phyloP scores from a whole-genome alignment of 2,113 vertebrate genomes.

The Cavia porcellus region DNA sequence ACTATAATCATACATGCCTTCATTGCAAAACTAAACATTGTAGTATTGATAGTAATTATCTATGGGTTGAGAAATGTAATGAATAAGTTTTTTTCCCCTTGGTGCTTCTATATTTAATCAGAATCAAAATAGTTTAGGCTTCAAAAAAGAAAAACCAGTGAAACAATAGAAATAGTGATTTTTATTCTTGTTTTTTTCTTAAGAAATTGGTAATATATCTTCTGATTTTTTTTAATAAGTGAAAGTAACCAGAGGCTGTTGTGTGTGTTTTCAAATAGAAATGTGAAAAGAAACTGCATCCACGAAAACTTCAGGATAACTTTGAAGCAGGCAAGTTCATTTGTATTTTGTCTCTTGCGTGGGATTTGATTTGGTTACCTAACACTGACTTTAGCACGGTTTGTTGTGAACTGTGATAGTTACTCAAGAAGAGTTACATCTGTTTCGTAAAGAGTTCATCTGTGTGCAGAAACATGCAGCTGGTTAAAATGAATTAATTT shows the following conservation, averaged over 20 bases:
- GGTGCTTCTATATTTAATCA: background rate
- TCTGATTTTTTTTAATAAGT: constrained; percentile 34
- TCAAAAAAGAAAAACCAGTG: background rate
- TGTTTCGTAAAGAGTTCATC: background rate
- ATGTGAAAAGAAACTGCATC: constrained; percentile 94
- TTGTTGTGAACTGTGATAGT: background rate
- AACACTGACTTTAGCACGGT: background rate
- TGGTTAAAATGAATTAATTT: constrained; percentile 2
- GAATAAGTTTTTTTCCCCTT: background rate
- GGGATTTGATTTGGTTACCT: background rate
- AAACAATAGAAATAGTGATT: background rate
- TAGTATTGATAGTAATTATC: background rate
- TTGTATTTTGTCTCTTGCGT: constrained; percentile 19
- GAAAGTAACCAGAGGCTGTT: constrained; percentile 63
- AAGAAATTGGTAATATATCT: constrained; percentile 28
- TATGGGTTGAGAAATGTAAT: background rate
- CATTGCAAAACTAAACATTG: background rate
- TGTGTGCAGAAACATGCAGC: background rate
- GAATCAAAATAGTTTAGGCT: background rate
- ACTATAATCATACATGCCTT: background rate
- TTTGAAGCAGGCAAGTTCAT: constrained; percentile 92
- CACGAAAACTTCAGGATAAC: constrained; percentile 94
- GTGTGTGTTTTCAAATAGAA: constrained; percentile 88
- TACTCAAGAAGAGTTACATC: background rate
- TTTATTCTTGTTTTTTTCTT: constrained; percentile 39